phyloP scores from a whole-genome alignment of 2,888 invertebrate genomes.

The Drosophila mulleri region DNA sequence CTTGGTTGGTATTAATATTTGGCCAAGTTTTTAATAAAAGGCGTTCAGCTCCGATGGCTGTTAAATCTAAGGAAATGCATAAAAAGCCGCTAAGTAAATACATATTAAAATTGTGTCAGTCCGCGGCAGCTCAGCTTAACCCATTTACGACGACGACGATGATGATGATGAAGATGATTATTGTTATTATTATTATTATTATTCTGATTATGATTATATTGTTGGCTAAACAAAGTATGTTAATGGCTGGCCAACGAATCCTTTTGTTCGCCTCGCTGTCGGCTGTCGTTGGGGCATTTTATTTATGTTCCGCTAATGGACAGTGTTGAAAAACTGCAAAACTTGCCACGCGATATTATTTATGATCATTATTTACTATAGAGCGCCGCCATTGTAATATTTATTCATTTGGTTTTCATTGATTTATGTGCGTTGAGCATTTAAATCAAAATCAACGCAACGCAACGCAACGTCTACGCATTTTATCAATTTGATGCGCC shows the following conservation, averaged over 20 bases:
- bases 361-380: constrained; percentile 58
- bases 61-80: constrained; percentile 70
- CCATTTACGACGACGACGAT: constrained; percentile 53
- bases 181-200: constrained; percentile 56
- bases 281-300: constrained; percentile 36
- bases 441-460: constrained; percentile 74
- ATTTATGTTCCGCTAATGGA: constrained; percentile 76
- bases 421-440: constrained; percentile 67
- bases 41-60: constrained; percentile 22
- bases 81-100: constrained; percentile 72
- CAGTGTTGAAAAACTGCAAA: constrained; percentile 55
- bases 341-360: constrained; percentile 66
- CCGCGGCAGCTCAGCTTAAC: constrained; percentile 49
- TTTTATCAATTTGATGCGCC: constrained; percentile 78
- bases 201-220: constrained; percentile 62
- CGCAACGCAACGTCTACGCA: constrained; percentile 57
- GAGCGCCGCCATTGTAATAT: constrained; percentile 56
- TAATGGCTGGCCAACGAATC: constrained; percentile 54
- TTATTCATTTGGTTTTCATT: constrained; percentile 69
- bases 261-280: constrained; percentile 32
- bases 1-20: constrained; percentile 64
- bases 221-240: constrained; percentile 67
- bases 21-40: constrained; percentile 67
- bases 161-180: constrained; percentile 13
- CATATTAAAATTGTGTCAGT: constrained; percentile 71